Evolutionary conservation across 2,888 invertebrate species (phyloP), one percentile per base, ranked within the genome.

Genomic region (Mayetiola destructor): DNA sequence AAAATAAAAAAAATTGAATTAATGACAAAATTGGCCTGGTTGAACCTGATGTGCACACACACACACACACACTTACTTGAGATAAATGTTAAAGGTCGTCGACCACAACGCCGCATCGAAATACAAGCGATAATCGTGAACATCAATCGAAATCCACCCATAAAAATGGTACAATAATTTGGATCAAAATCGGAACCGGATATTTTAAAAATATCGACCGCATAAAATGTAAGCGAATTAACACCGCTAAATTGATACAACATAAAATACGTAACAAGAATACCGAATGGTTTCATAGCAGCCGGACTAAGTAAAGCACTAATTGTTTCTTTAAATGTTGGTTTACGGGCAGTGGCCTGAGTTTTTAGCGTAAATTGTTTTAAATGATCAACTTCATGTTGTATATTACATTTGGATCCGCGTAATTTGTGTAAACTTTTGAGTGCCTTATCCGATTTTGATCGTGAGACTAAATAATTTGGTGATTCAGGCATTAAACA

Each of bases 241-340:
- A 82, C 80, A 0, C 83, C 83, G 56, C 81, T 80, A 76, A 81
- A 82, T 64, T 83, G 83, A 66, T 82, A 83, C 56, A 83, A 79
- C 65, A 81, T 74, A 69, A 83, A 83, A 65, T 82, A 82, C 1
- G 80, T 61, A 2, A 79, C 76, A 1, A 82, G 69, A 53, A 83
- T 76, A 1, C 73, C 68, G 63, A 81, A 82, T 0, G 83, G 83
- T 61, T 80, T 82, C 53, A 82, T 64, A 0, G 82, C 75, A 8
- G 80, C 80, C 0, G 82, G 81, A 1, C 77, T 73, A 10, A 80
- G n/a, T 1, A 83, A 61, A 0, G 80, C 80, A 40, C 73, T 69
- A 3, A 80, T 58, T 12, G 76, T 78, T 63, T 82, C 79, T 12
- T 71, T 67, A 0, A 73, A 35, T 21, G 63, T 57, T 23, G 56